Evolutionary conservation across 2,113 vertebrate species (phyloP), one percentile per base, ranked within the genome.

Genomic region (Limnothrissa miodon): DNA sequence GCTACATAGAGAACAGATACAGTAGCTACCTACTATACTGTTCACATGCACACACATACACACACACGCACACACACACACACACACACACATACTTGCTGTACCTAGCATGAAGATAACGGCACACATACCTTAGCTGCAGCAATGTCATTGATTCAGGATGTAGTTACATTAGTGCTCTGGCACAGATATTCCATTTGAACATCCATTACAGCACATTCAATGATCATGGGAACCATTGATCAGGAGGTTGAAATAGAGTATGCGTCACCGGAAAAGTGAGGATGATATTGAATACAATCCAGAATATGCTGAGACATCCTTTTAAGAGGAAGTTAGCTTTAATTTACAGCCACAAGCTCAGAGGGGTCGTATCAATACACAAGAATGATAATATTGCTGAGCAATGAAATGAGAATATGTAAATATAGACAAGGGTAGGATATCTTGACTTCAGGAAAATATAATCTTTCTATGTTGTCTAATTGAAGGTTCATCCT

Each of bases 331-430:
- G 66, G 66, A 74, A 33, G 66, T 39, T 17, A 74, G 66, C 36
- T 74, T 74, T 74, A 15, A 74, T 74, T 66, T 74, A 74, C 66
- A 39, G 33, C 62, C 62, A 29, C 25, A 33, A 33, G 62, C 66
- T 74, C 29, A n/a, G 66, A 33, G 62, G 66, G 66, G 66, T 66
- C 59, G 33, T 33, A 33, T 66, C 59, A 66, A 66, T 66, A 66
- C 10, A 15, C 25, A n/a, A 66, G 7, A 66, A 33, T 66, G 59
- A 33, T 33, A 33, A n/a, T 66, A 33, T 56, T 19, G 4, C 19
- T 56, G 19, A 23, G 23, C 19, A 4, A 56, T 21, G 51, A 21
- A 5, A 56, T 2, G 19, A 56, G 51, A 56, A 23, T 42, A 23
- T 56, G 51, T 56, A 1, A 23, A 11, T 25, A 33, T 25, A 13